phyloP scores from a whole-genome alignment of 2,888 invertebrate genomes.

The Perithous albicinctus region DNA sequence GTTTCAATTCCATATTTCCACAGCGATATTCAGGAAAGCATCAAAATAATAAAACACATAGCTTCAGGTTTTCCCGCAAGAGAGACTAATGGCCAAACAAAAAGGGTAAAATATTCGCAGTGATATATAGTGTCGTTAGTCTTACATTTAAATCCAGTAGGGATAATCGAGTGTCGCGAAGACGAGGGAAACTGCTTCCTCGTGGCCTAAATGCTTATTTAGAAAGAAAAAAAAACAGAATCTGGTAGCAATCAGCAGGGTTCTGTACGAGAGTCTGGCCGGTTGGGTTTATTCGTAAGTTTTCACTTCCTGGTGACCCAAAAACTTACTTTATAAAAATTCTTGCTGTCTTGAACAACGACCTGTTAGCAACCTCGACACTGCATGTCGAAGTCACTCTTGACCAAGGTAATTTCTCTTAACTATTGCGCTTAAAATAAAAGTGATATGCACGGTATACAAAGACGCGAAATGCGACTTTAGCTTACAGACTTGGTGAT shows the following conservation, averaged over 20 bases:
- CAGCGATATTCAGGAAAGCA: neutral
- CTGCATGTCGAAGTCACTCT: neutral
- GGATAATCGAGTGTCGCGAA: slow-evolving; percentile 7
- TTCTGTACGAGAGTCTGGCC: neutral
- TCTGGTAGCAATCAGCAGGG: neutral
- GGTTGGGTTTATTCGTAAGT: neutral
- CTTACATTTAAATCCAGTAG: neutral
- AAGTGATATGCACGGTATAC: too few species aligned
- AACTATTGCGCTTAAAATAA: neutral
- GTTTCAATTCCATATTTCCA: neutral
- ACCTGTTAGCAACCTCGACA: neutral
- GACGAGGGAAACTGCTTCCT: neutral
- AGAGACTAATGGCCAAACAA: neutral
- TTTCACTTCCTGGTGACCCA: slow-evolving; percentile 4
- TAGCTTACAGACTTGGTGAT: neutral
- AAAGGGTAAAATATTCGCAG: neutral
- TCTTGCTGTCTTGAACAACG: neutral
- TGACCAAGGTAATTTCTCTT: too few species aligned
- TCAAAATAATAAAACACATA: neutral
- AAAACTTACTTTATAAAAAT: neutral
- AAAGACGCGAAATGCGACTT: too few species aligned
- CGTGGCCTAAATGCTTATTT: slow-evolving; percentile 13
- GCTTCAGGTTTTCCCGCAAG: neutral
- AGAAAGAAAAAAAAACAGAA: slow-evolving; percentile 12
- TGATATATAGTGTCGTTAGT: slow-evolving; percentile 26